phyloP scores from a whole-genome alignment of 1,140 invertebrate species.

The Drosophila melanica region DNA sequence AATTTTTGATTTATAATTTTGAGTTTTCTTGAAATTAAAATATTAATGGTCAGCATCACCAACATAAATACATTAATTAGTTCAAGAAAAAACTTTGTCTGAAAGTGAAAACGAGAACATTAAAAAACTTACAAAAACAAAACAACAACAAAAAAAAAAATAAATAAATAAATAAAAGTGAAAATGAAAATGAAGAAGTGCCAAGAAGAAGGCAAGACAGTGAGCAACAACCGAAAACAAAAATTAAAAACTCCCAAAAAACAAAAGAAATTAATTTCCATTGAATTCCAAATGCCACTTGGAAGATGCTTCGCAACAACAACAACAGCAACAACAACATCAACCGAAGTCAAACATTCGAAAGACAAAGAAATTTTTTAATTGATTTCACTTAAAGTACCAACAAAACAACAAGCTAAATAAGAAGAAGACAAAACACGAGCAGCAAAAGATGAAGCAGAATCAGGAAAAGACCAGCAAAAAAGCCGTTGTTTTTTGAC shows the following conservation, averaged over 20 bases:
- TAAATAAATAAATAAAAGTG: constrained; percentile 60
- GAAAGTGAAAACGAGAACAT: constrained; percentile 77
- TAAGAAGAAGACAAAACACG: constrained; percentile 20
- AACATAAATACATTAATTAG: constrained; percentile 10
- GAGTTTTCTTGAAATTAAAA: constrained; percentile 9
- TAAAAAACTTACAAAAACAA: constrained; percentile 30
- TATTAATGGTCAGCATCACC: constrained; percentile 10
- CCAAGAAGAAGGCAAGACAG: constrained; percentile 16
- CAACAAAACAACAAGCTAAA: constrained; percentile 39
- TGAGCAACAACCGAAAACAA: constrained; percentile 15
- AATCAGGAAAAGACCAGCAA: constrained; percentile 55
- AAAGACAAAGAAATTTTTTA: constrained; percentile 82
- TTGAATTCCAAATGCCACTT: constrained; percentile 77
- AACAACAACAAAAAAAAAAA: constrained; percentile 16
- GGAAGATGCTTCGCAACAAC: constrained; percentile 42
- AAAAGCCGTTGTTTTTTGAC: constrained; percentile 50
- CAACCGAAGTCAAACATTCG: constrained; percentile 68
- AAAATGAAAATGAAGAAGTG: constrained; percentile 66
- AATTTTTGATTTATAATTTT: constrained; percentile 1
- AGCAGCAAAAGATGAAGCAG: constrained; percentile 8
- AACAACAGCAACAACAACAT: constrained; percentile 27
- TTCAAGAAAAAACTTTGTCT: constrained; percentile 36
- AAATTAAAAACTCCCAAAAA: constrained; percentile 24
- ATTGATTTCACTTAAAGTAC: constrained; percentile 82
- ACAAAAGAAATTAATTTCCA: constrained; percentile 77